These are phyloP conservation scores for Ectropis grisescens DNA, from an alignment of 1,140 invertebrate genomes.

Conservation along the genomic window DNA sequence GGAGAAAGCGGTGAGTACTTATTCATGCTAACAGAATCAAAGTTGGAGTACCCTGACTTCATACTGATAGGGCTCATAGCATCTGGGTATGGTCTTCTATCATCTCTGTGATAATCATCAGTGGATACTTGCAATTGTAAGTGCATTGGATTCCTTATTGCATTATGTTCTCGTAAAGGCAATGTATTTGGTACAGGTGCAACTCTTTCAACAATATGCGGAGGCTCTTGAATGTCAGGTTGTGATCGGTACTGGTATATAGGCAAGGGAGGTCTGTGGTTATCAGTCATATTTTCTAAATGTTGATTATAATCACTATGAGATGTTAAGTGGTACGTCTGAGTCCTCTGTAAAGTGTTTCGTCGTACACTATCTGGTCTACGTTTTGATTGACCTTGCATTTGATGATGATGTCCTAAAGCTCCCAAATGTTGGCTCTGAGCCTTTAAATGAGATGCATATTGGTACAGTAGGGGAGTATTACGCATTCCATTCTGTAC, in stretches of 20 bases:
- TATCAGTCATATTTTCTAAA: slow-evolving; percentile 50
- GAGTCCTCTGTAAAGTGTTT: slow-evolving; percentile 57
- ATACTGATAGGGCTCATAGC: slow-evolving; percentile 54
- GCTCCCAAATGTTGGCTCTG: slow-evolving; percentile 57
- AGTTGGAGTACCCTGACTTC: slow-evolving; percentile 51
- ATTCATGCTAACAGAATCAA: slow-evolving; percentile 54
- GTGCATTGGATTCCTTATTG: slow-evolving; percentile 40
- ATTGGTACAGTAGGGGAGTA: slow-evolving; percentile 59
- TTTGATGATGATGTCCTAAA: slow-evolving; percentile 41
- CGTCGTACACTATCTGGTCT: slow-evolving; percentile 39
- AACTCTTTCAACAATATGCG: slow-evolving; percentile 39
- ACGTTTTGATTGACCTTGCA: slow-evolving; percentile 32
- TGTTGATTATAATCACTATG: slow-evolving; percentile 64
- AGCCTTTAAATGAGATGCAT: slow-evolving; percentile 61
- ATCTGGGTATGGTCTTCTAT: slow-evolving; percentile 37
- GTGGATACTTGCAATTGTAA: slow-evolving; percentile 56
- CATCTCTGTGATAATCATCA: slow-evolving; percentile 53
- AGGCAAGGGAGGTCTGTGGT: slow-evolving; percentile 28
- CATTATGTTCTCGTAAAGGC: slow-evolving; percentile 48
- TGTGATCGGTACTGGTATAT: slow-evolving; percentile 50
- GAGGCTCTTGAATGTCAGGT: slow-evolving; percentile 49
- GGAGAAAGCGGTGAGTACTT: slow-evolving; percentile 54
- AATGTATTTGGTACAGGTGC: slow-evolving; percentile 47
- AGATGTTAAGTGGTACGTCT: slow-evolving; percentile 64
- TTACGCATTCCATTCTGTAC: slow-evolving; percentile 39